Conservation (phyloP, 2,113 vertebrate species). For the Anoplopoma fimbria region DNA sequence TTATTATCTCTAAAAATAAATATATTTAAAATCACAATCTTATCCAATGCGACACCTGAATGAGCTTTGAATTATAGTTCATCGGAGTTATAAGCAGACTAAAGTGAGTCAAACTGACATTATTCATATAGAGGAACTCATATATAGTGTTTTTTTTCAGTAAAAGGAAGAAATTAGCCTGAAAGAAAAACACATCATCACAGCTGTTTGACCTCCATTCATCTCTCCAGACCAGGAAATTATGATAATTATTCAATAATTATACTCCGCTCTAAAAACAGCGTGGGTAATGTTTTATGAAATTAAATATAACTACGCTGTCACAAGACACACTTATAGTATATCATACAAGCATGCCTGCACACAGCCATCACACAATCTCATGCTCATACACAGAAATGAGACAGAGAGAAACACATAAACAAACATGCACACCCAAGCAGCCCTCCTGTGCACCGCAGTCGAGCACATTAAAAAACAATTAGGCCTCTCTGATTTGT, state of each 20-base stretch:
- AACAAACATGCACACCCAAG: constrained; percentile 13
- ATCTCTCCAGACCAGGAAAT: constrained; percentile 25
- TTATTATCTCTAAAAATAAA: constrained; percentile 4
- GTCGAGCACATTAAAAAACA: constrained; percentile 76
- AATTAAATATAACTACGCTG: constrained; percentile 12
- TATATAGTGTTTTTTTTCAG: neutral
- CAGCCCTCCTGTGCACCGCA: constrained; percentile 14
- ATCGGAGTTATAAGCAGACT: neutral
- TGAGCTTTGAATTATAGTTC: constrained; percentile 13
- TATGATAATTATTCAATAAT: constrained; percentile 37
- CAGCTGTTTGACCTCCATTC: constrained; percentile 27
- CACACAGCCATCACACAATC: neutral
- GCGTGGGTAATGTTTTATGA: constrained; percentile 7
- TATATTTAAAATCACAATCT: constrained; percentile 1
- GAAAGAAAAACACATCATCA: neutral
- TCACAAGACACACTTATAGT: neutral
- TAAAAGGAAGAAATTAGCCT: neutral
- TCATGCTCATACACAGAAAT: neutral
- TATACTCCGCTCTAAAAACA: constrained; percentile 1
- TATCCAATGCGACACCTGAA: constrained; percentile 23
- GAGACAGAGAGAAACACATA: constrained; percentile 6
- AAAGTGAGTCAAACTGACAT: constrained; percentile 18
- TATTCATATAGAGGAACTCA: neutral
- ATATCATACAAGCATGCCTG: neutral
- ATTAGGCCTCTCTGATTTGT: constrained; percentile 73